Conservation (phyloP, 2,113 vertebrate species). For the Seriola rivoliana region DNA sequence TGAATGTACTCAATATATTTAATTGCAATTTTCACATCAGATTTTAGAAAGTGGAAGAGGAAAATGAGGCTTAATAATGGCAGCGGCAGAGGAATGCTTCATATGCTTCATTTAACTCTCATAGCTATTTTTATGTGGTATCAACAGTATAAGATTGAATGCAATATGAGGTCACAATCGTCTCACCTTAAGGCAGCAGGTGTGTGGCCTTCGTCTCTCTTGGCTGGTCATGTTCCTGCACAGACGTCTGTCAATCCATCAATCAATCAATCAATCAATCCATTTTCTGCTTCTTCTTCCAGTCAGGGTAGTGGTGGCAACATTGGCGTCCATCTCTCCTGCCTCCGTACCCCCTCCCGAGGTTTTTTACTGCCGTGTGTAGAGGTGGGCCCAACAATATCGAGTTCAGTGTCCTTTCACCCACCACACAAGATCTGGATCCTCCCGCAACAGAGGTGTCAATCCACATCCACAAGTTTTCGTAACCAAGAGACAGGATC, state of each 20-base stretch:
- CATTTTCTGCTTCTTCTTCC: background rate
- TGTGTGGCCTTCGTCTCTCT: background rate
- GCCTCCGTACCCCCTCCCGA: background rate
- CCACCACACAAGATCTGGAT: background rate
- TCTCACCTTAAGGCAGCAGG: background rate
- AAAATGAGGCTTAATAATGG: constrained; percentile 6
- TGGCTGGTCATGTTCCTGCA: background rate
- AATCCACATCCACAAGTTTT: background rate
- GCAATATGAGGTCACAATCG: constrained; percentile 1
- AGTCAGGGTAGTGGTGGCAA: background rate
- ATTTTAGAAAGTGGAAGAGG: constrained; percentile 16
- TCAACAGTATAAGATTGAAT: background rate
- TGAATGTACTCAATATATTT: background rate
- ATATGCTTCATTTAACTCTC: background rate
- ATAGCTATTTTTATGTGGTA: constrained; percentile 11
- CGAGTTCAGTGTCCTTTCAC: too few species aligned
- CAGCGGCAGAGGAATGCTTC: too few species aligned
- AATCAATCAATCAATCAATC: background rate
- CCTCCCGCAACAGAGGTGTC: background rate
- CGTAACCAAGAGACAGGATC: background rate
- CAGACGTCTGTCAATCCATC: background rate
- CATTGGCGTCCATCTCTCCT: background rate
- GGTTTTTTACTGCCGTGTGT: background rate
- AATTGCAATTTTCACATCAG: constrained; percentile 7
- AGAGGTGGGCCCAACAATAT: background rate